Percentiles rank a stretch among this genome's conserved stretches.
Conservation (phyloP, 1,140 invertebrate genomes). For the Leptinotarsa texana region DNA sequence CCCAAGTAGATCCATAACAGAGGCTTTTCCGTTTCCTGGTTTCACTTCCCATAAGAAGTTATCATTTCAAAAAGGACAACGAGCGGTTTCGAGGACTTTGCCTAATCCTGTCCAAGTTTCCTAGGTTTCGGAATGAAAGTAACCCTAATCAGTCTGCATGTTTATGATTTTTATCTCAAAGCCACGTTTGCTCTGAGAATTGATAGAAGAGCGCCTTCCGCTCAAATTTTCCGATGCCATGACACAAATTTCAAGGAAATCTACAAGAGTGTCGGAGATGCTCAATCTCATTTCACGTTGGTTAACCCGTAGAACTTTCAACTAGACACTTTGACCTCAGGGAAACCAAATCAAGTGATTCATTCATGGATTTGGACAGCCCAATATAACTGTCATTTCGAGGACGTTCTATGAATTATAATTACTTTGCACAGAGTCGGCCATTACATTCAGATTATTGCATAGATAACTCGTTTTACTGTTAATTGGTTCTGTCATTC, state of each 20-base stretch:
- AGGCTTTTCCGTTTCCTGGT: too few relatives aligned
- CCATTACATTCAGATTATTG: neutral
- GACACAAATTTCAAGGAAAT: neutral
- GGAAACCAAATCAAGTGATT: conserved; percentile 30
- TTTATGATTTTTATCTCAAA: too few relatives aligned
- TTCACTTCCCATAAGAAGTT: too few relatives aligned
- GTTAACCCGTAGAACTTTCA: neutral
- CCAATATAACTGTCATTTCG: conserved; percentile 39
- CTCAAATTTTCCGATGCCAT: too few relatives aligned
- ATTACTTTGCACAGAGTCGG: conserved; percentile 24
- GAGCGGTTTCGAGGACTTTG: too few relatives aligned
- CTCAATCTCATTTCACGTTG: neutral
- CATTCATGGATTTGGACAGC: conserved; percentile 31
- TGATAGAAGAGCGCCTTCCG: too few relatives aligned
- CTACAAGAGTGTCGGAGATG: neutral
- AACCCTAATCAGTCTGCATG: too few relatives aligned
- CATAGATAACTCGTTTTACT: neutral
- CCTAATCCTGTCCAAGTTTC: too few relatives aligned
- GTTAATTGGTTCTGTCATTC: neutral
- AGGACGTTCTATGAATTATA: conserved; percentile 32
- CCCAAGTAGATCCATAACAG: too few relatives aligned
- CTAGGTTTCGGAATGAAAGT: too few relatives aligned
- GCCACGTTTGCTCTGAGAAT: too few relatives aligned
- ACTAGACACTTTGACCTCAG: neutral
- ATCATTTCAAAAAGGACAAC: too few relatives aligned